A percentile compares a stretch with the other conserved stretches of the same genome.
Evolutionary conservation across 1,140 invertebrate genomes (phyloP).

Genomic region (Aphelenchoides besseyi): DNA sequence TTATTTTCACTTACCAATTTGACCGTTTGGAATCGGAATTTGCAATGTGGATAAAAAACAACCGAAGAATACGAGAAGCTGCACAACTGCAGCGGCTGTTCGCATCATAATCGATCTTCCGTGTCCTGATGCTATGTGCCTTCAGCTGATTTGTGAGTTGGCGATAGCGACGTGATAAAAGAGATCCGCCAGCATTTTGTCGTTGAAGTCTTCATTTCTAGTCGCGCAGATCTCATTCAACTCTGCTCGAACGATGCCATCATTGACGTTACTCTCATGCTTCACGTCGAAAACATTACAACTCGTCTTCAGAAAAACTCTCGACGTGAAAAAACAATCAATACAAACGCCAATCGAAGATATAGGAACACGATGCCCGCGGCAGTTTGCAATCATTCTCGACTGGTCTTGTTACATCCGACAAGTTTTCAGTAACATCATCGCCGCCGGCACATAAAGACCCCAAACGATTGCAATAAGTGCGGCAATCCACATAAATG

Average conservation of each 20-base stretch:
- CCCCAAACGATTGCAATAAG: too few relatives aligned
- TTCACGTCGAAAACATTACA: too few relatives aligned
- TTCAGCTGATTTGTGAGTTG: too few relatives aligned
- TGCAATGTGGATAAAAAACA: not conserved
- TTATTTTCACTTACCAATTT: slow-evolving; percentile 45
- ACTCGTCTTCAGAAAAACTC: not conserved
- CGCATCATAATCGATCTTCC: not conserved
- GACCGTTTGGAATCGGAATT: slow-evolving; percentile 57
- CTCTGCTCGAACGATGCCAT: too few relatives aligned
- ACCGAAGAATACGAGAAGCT: not conserved
- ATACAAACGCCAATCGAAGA: not conserved
- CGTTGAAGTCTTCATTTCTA: not conserved
- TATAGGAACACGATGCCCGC: not conserved
- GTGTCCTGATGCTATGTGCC: not conserved
- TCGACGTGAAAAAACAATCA: not conserved
- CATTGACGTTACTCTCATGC: too few relatives aligned
- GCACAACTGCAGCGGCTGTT: not conserved
- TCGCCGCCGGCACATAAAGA: too few relatives aligned
- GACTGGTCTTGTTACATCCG: not conserved
- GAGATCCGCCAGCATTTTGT: not conserved
- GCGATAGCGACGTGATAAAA: too few relatives aligned
- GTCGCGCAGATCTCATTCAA: too few relatives aligned
- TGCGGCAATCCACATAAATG: too few relatives aligned
- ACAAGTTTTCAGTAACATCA: not conserved
- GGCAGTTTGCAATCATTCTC: not conserved